Percentiles rank a stretch among this genome's conserved stretches.
Evolutionary conservation across 2,888 invertebrate species (phyloP).

Genomic region (Apamea epomidion): DNA sequence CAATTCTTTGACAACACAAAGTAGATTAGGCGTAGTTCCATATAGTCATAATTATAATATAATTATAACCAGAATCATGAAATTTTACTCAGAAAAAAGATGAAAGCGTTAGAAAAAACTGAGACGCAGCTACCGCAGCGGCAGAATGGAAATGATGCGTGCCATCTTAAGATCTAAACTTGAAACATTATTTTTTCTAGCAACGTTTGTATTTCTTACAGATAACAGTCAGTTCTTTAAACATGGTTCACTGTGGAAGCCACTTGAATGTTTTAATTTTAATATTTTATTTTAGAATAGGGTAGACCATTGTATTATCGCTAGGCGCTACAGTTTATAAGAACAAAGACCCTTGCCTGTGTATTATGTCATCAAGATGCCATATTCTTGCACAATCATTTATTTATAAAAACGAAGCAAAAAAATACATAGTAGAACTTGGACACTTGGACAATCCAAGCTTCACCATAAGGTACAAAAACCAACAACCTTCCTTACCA

Average conservation of each 20-base stretch:
- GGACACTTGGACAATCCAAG: conserved; percentile 6
- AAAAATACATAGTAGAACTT: neutral
- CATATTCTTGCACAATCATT: neutral
- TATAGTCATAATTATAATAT: conserved; percentile 40
- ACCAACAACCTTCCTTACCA: conserved; percentile 21
- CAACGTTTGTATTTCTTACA: conserved; percentile 43
- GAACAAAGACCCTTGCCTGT: neutral
- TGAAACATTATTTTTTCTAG: conserved; percentile 37
- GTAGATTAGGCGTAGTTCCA: conserved; percentile 42
- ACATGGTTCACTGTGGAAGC: neutral
- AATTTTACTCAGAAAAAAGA: conserved; percentile 45
- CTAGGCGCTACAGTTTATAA: neutral
- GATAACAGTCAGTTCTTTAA: conserved; percentile 17
- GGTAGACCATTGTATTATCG: conserved; percentile 6
- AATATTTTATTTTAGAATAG: conserved; percentile 10
- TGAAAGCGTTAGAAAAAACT: conserved; percentile 54
- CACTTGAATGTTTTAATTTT: conserved; percentile 11
- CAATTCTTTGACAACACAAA: conserved; percentile 24
- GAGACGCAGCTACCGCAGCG: conserved; percentile 23
- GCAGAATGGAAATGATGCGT: conserved; percentile 57
- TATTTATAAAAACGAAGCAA: neutral
- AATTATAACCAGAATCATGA: conserved; percentile 38
- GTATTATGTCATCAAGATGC: neutral
- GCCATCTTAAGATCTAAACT: conserved; percentile 51
- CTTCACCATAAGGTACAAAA: conserved; percentile 7